Conservation (phyloP, 2,113 vertebrate species). For the Ceyx melanurus region DNA sequence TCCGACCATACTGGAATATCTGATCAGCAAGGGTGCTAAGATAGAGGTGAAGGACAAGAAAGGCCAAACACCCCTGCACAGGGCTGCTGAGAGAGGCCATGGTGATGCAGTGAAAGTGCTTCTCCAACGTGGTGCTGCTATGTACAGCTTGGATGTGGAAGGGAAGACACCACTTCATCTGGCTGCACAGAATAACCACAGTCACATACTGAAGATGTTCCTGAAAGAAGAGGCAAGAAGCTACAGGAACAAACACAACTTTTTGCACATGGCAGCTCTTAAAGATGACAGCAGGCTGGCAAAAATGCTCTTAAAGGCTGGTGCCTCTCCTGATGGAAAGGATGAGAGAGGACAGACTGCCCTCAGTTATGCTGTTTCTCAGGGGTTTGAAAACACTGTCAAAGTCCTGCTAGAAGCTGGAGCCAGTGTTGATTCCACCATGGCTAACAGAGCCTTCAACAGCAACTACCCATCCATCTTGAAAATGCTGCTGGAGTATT, state of each 20-base stretch:
- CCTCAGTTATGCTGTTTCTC: conserved; percentile 73
- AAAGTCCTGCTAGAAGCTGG: conserved; percentile 51
- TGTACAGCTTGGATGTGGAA: conserved; percentile 63
- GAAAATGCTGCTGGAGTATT: conserved; percentile 65
- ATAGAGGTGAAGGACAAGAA: conserved; percentile 67
- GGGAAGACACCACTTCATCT: conserved; percentile 70
- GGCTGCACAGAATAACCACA: conserved; percentile 66
- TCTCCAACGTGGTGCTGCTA: conserved; percentile 52
- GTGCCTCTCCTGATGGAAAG: conserved; percentile 48
- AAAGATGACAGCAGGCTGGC: conserved; percentile 70
- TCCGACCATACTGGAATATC: conserved; percentile 56
- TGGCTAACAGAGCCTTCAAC: conserved; percentile 66
- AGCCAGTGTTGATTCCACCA: conserved; percentile 28
- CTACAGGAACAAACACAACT: conserved; percentile 59
- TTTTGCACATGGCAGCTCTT: conserved; percentile 74
- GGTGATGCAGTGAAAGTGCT: conserved; percentile 45
- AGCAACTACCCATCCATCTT: conserved; percentile 67
- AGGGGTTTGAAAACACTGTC: conserved; percentile 63
- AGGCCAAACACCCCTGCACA: conserved; percentile 77
- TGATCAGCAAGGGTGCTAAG: conserved; percentile 75
- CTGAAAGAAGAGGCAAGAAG: conserved; percentile 71
- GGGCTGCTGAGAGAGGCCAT: conserved; percentile 73
- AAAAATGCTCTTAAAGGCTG: conserved; percentile 70
- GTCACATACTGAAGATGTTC: conserved; percentile 52
- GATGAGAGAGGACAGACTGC: conserved; percentile 71